These are phyloP conservation scores for Crotalus horridus DNA, from an alignment of 2,113 vertebrate species.

Conservation along the genomic window DNA sequence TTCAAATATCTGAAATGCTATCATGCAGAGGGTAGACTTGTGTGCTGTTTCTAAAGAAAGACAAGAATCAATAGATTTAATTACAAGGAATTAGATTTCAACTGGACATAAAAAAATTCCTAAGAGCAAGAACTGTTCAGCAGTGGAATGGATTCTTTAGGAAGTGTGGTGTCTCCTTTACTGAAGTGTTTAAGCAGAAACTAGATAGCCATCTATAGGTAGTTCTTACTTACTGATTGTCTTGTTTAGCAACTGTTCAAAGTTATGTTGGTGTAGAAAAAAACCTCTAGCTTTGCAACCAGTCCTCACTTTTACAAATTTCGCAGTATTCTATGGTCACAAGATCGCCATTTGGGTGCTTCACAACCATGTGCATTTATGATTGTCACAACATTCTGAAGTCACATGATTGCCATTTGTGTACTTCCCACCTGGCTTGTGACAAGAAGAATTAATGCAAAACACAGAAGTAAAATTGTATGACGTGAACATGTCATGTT, in stretches of 20 bases:
- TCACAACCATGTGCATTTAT: neutral
- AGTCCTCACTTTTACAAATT: neutral
- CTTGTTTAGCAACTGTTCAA: neutral
- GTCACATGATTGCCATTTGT: neutral
- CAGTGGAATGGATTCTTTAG: neutral
- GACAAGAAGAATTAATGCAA: neutral
- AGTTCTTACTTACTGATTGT: neutral
- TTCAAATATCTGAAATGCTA: neutral
- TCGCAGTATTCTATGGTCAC: neutral
- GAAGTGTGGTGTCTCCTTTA: neutral
- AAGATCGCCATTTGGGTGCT: neutral
- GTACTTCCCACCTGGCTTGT: neutral
- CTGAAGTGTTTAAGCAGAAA: neutral
- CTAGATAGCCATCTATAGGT: neutral
- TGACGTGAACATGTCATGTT: neutral
- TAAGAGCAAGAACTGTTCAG: neutral
- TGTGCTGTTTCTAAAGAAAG: neutral
- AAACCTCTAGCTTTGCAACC: neutral
- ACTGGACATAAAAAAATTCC: neutral
- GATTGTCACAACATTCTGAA: neutral
- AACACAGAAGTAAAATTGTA: neutral
- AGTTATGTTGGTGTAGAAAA: neutral
- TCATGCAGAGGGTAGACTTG: neutral
- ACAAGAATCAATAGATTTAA: neutral
- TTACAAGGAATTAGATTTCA: neutral